phyloP scores from a whole-genome alignment of 2,113 vertebrate species.

The Mastomys coucha region DNA sequence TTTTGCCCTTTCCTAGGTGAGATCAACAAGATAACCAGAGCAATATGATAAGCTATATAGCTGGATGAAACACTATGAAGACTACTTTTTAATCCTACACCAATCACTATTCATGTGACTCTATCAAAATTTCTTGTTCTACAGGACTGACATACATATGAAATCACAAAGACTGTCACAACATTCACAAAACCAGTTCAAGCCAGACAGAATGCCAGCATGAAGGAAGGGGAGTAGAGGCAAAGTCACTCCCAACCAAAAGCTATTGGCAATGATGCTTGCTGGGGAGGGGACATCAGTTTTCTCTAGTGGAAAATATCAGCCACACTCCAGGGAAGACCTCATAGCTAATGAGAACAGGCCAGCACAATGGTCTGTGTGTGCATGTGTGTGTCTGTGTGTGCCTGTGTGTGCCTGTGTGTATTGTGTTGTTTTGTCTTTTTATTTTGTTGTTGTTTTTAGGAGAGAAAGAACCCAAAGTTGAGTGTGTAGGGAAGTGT shows the following conservation, averaged over 20 bases:
- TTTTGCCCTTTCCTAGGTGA: not conserved
- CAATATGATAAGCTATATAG: not conserved
- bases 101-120: constrained; percentile 1
- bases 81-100: not conserved
- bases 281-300: not conserved
- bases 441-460: not conserved
- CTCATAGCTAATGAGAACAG: not conserved
- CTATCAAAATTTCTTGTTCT: not conserved
- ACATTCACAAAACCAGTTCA: not conserved
- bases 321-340: not conserved
- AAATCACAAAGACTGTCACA: not conserved
- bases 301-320: not conserved
- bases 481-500: not conserved
- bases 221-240: not conserved
- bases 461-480: not conserved
- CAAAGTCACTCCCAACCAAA: not conserved
- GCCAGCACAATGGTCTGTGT: not conserved
- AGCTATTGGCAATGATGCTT: not conserved
- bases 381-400: not conserved
- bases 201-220: not conserved
- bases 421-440: not conserved
- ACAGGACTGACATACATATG: not conserved
- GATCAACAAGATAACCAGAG: not conserved
- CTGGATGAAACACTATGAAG: not conserved
- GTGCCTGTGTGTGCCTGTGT: not conserved